A percentile compares a stretch with the other conserved stretches of the same genome.
Conservation (phyloP, 2,888 invertebrate species). For the Notodonta dromedarius region DNA sequence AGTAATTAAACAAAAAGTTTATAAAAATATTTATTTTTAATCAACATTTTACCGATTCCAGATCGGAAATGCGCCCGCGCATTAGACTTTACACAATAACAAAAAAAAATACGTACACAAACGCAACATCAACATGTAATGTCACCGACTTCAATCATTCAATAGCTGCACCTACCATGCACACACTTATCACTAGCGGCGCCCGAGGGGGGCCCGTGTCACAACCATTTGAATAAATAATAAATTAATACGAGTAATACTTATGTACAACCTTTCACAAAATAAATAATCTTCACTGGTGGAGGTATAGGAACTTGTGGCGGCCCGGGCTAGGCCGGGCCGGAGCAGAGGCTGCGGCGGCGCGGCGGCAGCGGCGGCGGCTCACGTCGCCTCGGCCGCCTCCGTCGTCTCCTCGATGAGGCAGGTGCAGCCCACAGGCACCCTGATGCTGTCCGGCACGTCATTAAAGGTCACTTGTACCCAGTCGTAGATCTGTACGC, state of each 20-base stretch:
- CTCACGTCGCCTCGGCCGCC: conserved; percentile 35
- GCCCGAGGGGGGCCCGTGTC: conserved; percentile 18
- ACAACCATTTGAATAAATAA: conserved; percentile 39
- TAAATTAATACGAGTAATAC: conserved; percentile 37
- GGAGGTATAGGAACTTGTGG: conserved; percentile 48
- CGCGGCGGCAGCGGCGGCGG: conserved; percentile 13
- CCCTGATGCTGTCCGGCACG: conserved; percentile 43
- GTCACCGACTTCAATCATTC: conserved; percentile 21
- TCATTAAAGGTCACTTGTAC: conserved; percentile 66
- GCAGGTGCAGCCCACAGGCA: conserved; percentile 76
- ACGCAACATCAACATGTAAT: conserved; percentile 5
- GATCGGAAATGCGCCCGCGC: conserved; percentile 34
- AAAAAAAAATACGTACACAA: conserved; percentile 5
- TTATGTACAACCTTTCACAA: conserved; percentile 19
- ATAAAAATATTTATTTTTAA: conserved; percentile 23
- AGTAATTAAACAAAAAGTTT: conserved; percentile 24
- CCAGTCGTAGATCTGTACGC: conserved; percentile 71
- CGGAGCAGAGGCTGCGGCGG: conserved; percentile 9
- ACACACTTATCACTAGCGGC: conserved; percentile 15
- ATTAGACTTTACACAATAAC: conserved; percentile 17
- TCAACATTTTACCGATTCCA: conserved; percentile 18
- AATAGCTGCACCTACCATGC: conserved; percentile 26
- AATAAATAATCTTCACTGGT: conserved; percentile 36
- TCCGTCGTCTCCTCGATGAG: conserved; percentile 54
- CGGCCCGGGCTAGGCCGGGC: conserved; percentile 7